Base-by-base conservation (phyloP, 2,113 vertebrate genomes). In the Syngnathus floridae region DNA sequence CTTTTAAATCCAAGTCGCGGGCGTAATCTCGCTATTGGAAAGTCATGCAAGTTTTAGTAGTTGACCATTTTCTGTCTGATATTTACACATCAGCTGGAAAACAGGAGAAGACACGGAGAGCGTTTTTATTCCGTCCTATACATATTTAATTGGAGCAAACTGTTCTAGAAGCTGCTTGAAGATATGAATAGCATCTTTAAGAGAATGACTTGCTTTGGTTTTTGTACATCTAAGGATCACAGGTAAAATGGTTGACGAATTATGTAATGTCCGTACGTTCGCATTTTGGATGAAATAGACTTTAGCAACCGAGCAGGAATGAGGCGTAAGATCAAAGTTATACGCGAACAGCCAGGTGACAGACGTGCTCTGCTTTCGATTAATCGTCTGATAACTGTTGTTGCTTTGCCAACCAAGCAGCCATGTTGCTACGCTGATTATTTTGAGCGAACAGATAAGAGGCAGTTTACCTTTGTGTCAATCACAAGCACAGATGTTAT, bases 401-500 rank as follows among this genome's bases (percentile, higher is more conserved):
- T 49, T 60, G 65, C 69, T 78, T 66, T 54, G 64, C 40, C 38
- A 72, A 67, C 46, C 54, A 62, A 72, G 54, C 46, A 5, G 66
- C 59, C 64, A 57, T 36, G 31, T 67, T 35, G 26, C 62, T 35
- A 52, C 40, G 59, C 70, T 75, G 70, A 84, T 77, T 76, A 66
- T 62, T 66, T 62, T 75, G 68, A 48, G 61, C 74, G 73, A 60
- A 62, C 63, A 66, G 85, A 87, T 88, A 88, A 87, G 61, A 72
- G 62, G 67, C 66, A 60, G 66, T 82, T 88, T 83, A 87, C 84
- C 80, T 81, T 81, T 45, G 77, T 82, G 82, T 70, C 86, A 85
- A 72, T 88, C 88, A 83, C 66, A 35, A 17, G 36, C 59, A 11
- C 64, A 31, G 49, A 70, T 41, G 3, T 36, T 72, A 59, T 81